phyloP scores from a whole-genome alignment of 2,888 invertebrate genomes.

The Rhingia rostrata region DNA sequence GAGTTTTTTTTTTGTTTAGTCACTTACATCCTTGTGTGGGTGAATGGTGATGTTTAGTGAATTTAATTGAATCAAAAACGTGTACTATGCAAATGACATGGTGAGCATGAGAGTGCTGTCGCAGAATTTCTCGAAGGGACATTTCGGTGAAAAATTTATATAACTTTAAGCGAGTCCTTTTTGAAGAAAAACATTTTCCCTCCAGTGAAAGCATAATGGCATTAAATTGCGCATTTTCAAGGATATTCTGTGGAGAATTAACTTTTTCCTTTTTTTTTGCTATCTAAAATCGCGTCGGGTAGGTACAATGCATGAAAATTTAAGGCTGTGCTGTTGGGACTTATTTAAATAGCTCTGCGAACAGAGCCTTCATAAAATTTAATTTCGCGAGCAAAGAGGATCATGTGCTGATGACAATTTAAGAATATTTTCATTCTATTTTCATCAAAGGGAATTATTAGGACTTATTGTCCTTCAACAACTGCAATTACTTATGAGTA shows the following conservation, averaged over 20 bases:
- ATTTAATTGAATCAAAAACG: conserved; percentile 43
- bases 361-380: conserved; percentile 30
- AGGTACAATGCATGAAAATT: neutral
- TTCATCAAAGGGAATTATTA: conserved; percentile 33
- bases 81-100: conserved; percentile 31
- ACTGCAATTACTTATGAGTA: too few species aligned
- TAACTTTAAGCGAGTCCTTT: neutral
- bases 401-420: conserved; percentile 39
- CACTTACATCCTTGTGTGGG: neutral
- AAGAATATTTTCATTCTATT: conserved; percentile 44
- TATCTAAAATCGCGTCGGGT: too few species aligned
- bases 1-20: too few species aligned
- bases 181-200: neutral
- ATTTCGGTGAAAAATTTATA: neutral
- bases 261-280: neutral
- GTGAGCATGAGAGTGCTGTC: conserved; percentile 5
- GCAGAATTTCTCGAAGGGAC: conserved; percentile 1
- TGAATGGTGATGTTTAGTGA: conserved; percentile 18
- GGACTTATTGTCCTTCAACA: neutral
- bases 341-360: conserved; percentile 1
- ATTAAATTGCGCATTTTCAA: neutral
- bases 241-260: neutral
- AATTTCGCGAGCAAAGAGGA: conserved; percentile 41
- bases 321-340: neutral
- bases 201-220: neutral